Evolutionary conservation across 1,140 invertebrate species (phyloP), one percentile per base, ranked within the genome.

Genomic region (Diprion similis): DNA sequence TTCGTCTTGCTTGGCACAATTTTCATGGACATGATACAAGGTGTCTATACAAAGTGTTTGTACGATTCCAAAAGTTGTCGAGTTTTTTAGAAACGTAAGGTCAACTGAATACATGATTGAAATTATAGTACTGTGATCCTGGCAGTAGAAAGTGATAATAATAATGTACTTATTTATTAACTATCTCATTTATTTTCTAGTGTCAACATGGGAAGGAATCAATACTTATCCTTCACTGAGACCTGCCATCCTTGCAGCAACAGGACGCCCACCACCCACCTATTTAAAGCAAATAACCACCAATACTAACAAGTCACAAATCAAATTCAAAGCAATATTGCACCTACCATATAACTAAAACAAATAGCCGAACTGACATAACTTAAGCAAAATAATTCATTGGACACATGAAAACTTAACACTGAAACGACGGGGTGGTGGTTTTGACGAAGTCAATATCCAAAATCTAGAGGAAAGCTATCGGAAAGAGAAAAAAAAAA

Each of bases 131-230:
- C 24, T 37, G 24, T 6, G 24, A 37, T 6, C 6, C 24, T 37
- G 24, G 6, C 24, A 4, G 24, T 37, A 37, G 24, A 1, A 37
- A 37, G 24, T 37, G 6, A 37, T 37, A 37, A 37, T 37, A 37
- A 37, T 37, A 37, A 37, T 37, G 6, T 37, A 37, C 24, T 37
- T 37, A 37, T 37, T 37, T 37, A 37, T 37, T 37, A 37, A 37
- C 24, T 37, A 37, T 37, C 24, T 71, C 71, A 71, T 76, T 45
- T 83, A 19, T 37, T 37, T 72, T 86, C 74, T 79, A 87, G 87
- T 80, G 86, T 87, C 87, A 88, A 87, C 85, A 88, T 88, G 87
- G 87, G 84, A 88, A 87, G 86, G 84, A 85, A 83, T 85, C 79
- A 84, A 76, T 82, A 84, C 79, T 83, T 83, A 80, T 87, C 85